Evolutionary conservation across 2,888 invertebrate species (phyloP).

Genomic region (Seladonia tumulorum): DNA sequence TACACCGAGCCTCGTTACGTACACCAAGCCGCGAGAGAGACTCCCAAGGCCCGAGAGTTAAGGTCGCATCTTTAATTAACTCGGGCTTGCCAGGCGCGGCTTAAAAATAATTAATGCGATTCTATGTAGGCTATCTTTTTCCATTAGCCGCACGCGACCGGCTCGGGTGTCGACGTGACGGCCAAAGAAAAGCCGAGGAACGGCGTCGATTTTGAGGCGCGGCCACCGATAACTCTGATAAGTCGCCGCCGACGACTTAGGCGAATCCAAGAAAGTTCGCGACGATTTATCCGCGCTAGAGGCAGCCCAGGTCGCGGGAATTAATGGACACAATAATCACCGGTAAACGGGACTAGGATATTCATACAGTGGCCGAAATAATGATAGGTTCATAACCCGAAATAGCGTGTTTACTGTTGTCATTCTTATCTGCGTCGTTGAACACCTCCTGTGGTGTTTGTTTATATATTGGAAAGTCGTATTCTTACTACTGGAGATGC

Average conservation of each 20-base stretch:
- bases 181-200: background rate
- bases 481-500: no score
- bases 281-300: slow-evolving; percentile 29
- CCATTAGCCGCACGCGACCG: background rate
- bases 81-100: slow-evolving; percentile 10
- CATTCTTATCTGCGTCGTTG: no score
- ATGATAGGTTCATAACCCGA: no score
- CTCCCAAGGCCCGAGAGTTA: slow-evolving; percentile 43
- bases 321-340: slow-evolving; percentile 38
- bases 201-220: slow-evolving; percentile 20
- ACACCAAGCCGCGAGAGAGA: slow-evolving; percentile 21
- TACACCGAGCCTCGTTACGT: slow-evolving; percentile 1
- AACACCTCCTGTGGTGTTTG: no score
- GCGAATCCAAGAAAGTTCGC: slow-evolving; percentile 6
- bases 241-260: background rate
- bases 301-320: background rate
- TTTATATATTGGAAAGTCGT: no score
- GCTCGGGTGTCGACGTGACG: background rate
- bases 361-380: no score
- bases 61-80: slow-evolving; percentile 61
- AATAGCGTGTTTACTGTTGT: no score
- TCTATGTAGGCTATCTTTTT: slow-evolving; percentile 17
- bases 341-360: background rate
- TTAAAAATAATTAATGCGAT: slow-evolving; percentile 57
- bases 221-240: slow-evolving; percentile 21